These are phyloP conservation scores for Saimiri boliviensis DNA, from an alignment of 2,113 vertebrate species.

Conservation along the genomic window DNA sequence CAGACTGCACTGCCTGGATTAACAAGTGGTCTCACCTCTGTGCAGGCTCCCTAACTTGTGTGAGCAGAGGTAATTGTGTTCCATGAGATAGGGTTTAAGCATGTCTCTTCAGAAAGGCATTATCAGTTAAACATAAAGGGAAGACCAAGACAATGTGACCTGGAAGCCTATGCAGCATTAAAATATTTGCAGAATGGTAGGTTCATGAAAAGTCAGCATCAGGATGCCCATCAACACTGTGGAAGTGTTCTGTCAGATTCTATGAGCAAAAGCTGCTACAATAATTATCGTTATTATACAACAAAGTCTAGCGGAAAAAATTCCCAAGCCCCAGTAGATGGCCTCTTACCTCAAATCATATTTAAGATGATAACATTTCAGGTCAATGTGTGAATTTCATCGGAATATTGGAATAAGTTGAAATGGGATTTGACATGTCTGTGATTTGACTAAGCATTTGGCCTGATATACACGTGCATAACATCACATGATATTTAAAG, in stretches of 20 bases:
- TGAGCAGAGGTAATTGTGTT: neutral
- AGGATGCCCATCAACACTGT: neutral
- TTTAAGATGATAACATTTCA: constrained; percentile 16
- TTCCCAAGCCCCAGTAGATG: neutral
- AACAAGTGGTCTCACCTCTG: neutral
- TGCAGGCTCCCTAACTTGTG: neutral
- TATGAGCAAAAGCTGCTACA: neutral
- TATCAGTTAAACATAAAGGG: neutral
- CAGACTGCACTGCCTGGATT: neutral
- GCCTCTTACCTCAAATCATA: neutral
- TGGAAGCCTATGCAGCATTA: neutral
- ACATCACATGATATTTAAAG: neutral
- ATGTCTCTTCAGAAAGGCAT: neutral
- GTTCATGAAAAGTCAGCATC: neutral
- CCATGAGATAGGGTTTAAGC: neutral
- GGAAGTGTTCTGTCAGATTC: neutral
- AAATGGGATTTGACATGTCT: neutral
- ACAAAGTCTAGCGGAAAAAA: neutral
- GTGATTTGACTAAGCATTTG: neutral
- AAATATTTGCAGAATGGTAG: constrained; percentile 4
- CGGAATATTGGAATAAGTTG: neutral
- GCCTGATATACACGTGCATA: neutral
- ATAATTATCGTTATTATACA: neutral
- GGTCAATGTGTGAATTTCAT: neutral
- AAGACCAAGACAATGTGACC: neutral